These are phyloP conservation scores for Drosophila pseudoobscura DNA, from an alignment of 1,140 invertebrate species.

Conservation along the genomic window DNA sequence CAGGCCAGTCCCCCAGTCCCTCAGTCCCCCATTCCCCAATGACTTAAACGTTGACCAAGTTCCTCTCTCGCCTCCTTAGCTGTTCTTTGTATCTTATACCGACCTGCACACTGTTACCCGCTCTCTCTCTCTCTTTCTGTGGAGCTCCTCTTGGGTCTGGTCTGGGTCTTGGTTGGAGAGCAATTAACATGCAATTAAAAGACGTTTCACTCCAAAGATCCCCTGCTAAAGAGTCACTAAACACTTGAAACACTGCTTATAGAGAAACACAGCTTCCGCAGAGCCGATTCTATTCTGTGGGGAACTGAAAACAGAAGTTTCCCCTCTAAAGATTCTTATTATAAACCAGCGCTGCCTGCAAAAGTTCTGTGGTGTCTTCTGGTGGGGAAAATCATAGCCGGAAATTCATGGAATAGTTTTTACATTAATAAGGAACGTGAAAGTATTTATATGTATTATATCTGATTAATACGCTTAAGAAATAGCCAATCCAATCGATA, in stretches of 20 bases:
- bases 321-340: conserved; percentile 31
- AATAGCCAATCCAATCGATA: too few species aligned
- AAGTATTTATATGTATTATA: conserved; percentile 5
- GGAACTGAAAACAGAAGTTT: too few species aligned
- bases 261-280: conserved; percentile 9
- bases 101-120: too few species aligned
- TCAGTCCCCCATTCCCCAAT: conserved; percentile 27
- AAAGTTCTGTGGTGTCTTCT: conserved; percentile 5
- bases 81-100: too few species aligned
- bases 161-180: conserved; percentile 42
- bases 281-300: background rate
- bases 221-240: conserved; percentile 35
- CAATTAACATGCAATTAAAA: conserved; percentile 81
- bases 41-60: conserved; percentile 46
- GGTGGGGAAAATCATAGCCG: conserved; percentile 32
- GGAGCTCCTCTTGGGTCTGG: background rate
- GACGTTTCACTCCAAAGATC: conserved; percentile 72
- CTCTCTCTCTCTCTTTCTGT: background rate
- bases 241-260: conserved; percentile 36
- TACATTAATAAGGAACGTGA: conserved; percentile 1
- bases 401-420: conserved; percentile 38
- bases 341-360: conserved; percentile 20
- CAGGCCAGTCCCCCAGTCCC: too few species aligned
- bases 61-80: conserved; percentile 26
- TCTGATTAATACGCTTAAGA: too few species aligned